Percentiles rank a stretch among this genome's conserved stretches.
Conservation (phyloP, 2,888 invertebrate genomes). For the Sicus ferrugineus region DNA sequence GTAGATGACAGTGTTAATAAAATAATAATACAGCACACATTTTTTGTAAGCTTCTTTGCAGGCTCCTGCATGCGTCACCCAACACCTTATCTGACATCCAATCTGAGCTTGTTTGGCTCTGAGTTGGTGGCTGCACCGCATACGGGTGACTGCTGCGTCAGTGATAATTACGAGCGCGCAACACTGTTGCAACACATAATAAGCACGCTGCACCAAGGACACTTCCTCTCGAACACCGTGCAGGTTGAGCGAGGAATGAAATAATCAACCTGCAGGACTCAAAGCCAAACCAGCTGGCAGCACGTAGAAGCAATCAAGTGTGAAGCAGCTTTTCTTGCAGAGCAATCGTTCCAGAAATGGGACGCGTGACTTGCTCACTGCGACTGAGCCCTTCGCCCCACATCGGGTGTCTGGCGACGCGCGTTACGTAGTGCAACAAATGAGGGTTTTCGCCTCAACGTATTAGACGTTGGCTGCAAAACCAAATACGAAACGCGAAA, state of each 20-base stretch:
- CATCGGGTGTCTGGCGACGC: conserved; percentile 10
- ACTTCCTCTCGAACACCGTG: not conserved
- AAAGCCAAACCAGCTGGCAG: conserved; percentile 16
- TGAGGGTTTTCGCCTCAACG: conserved; percentile 8
- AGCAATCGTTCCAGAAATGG: conserved; percentile 40
- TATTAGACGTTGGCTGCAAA: conserved; percentile 29
- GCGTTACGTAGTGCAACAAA: conserved; percentile 14
- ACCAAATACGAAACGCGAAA: conserved; percentile 32
- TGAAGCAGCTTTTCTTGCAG: conserved; percentile 44
- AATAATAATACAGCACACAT: too few species aligned
- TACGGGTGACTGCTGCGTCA: too few species aligned
- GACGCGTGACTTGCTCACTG: conserved; percentile 45
- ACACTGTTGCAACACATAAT: not conserved
- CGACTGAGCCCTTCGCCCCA: conserved; percentile 26
- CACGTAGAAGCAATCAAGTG: conserved; percentile 49
- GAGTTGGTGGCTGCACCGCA: too few species aligned
- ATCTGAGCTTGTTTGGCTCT: too few species aligned
- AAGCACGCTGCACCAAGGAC: not conserved
- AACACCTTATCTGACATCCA: too few species aligned
- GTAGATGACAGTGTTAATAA: too few species aligned
- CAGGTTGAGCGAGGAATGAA: not conserved
- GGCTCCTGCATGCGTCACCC: too few species aligned
- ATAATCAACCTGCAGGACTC: not conserved
- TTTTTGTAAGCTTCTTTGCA: too few species aligned
- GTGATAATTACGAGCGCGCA: not conserved